phyloP scores from a whole-genome alignment of 2,113 vertebrate genomes.

The Spilogale gracilis region DNA sequence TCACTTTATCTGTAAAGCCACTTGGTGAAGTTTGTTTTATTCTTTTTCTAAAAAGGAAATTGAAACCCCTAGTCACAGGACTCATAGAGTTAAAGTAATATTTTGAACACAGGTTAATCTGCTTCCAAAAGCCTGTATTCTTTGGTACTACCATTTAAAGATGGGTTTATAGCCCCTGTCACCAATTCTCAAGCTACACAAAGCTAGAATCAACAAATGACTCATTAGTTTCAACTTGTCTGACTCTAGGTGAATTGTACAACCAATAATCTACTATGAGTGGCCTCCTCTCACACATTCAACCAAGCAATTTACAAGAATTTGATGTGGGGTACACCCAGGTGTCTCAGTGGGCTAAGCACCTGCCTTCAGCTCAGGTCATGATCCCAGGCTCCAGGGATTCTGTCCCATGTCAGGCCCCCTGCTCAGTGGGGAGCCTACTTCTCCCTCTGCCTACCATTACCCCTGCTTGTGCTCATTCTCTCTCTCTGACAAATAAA shows the following conservation, averaged over 20 bases:
- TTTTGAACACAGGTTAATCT: neutral
- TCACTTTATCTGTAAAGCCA: neutral
- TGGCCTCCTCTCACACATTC: neutral
- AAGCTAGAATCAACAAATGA: neutral
- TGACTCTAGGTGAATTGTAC: neutral
- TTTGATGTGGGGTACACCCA: neutral
- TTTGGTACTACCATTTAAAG: neutral
- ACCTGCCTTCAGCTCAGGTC: too few species aligned
- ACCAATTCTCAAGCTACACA: neutral
- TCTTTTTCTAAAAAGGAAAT: neutral
- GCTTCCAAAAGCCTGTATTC: neutral
- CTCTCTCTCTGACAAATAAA: too few species aligned
- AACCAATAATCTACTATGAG: neutral
- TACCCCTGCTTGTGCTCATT: too few species aligned
- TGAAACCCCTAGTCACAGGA: neutral
- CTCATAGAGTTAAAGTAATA: neutral
- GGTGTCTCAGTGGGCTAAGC: too few species aligned
- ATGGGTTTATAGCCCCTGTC: neutral
- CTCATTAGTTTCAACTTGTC: neutral
- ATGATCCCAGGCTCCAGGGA: too few species aligned
- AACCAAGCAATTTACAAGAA: neutral
- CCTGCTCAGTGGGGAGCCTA: too few species aligned
- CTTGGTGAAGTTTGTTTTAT: neutral
- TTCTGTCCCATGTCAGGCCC: too few species aligned
- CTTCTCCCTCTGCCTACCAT: too few species aligned